Evolutionary conservation across 2,888 invertebrate species (phyloP).

Genomic region (Diarsia rubi): DNA sequence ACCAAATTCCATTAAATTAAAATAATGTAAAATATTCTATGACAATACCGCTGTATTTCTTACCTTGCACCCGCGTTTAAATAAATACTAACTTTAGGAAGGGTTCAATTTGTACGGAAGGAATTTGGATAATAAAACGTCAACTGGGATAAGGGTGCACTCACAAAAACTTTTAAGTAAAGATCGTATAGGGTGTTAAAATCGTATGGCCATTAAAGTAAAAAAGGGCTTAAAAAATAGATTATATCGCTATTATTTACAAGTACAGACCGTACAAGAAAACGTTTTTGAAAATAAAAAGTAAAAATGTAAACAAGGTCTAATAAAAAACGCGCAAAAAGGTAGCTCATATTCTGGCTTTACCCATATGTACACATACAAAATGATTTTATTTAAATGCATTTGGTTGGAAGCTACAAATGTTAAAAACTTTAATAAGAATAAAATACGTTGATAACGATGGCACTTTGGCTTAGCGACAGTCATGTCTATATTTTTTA

Average conservation of each 20-base stretch:
- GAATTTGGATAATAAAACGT: slow-evolving; percentile 48
- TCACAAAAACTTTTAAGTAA: slow-evolving; percentile 25
- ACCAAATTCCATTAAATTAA: background rate
- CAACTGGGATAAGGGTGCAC: slow-evolving; percentile 45
- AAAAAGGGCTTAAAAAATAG: background rate
- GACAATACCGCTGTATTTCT: slow-evolving; percentile 5
- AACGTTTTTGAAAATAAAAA: background rate
- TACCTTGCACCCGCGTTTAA: slow-evolving; percentile 9
- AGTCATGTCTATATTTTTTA: slow-evolving; percentile 80
- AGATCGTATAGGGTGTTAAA: slow-evolving; percentile 1
- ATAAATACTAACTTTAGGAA: slow-evolving; percentile 71
- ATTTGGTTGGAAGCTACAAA: slow-evolving; percentile 70
- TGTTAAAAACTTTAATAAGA: slow-evolving; percentile 60
- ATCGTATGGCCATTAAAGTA: background rate
- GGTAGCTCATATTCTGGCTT: slow-evolving; percentile 17
- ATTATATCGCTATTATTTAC: background rate
- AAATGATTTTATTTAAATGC: slow-evolving; percentile 53
- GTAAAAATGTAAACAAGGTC: background rate
- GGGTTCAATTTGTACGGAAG: slow-evolving; percentile 75
- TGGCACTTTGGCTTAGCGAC: slow-evolving; percentile 68
- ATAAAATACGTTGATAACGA: slow-evolving; percentile 73
- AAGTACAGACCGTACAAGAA: background rate
- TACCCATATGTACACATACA: slow-evolving; percentile 44
- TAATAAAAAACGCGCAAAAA: slow-evolving; percentile 17
- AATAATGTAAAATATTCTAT: background rate